These are phyloP conservation scores for Eulemur albifrons DNA, from an alignment of 2,797 vertebrate species.

Conservation along the genomic window DNA sequence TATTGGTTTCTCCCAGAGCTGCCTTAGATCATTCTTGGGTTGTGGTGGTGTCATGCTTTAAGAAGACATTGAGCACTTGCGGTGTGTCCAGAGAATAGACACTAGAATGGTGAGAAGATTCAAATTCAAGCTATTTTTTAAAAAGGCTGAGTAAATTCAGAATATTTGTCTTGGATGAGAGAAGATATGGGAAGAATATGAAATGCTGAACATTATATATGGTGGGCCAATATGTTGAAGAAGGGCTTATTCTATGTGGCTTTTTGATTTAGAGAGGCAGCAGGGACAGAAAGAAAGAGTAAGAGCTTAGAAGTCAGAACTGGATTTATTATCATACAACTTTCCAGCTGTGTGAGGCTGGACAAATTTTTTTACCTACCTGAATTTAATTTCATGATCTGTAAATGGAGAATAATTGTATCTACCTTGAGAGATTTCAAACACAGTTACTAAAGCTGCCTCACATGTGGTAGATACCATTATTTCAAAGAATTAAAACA, in stretches of 20 bases:
- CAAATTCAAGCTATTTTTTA: not conserved
- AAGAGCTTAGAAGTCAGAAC: not conserved
- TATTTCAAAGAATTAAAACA: constrained; percentile 4
- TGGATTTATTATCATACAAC: not conserved
- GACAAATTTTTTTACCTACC: not conserved
- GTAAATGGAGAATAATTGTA: not conserved
- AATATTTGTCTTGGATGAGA: not conserved
- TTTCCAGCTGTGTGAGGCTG: not conserved
- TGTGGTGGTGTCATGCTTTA: not conserved
- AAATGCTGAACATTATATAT: not conserved
- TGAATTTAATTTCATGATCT: not conserved
- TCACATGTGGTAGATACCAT: not conserved
- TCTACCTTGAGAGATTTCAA: not conserved
- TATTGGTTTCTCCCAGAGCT: not conserved
- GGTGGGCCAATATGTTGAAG: not conserved
- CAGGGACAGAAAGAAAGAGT: not conserved
- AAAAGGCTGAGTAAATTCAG: not conserved
- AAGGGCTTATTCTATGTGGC: not conserved
- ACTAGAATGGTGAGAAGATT: not conserved
- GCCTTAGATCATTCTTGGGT: not conserved
- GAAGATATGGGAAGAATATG: not conserved
- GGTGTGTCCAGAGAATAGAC: not conserved
- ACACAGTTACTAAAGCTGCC: not conserved
- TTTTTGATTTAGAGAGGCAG: not conserved
- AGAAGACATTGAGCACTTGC: not conserved